Percentiles rank a stretch among this genome's conserved stretches.
phyloP scores from a whole-genome alignment of 1,140 invertebrate species.

The honey bee (Apis mellifera) region Amel_HAv3.1 CM009942.2:10820501-10821000 shows the following conservation, averaged over 20 bases:
- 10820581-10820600: not conserved
- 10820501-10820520: not conserved
- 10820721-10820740: not conserved
- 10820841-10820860: constrained; percentile 28
- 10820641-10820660: not conserved
- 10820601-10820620: not conserved
- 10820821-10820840: constrained; percentile 24
- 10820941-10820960: not conserved
- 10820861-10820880: constrained; percentile 26
- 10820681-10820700: not conserved
- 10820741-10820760: not conserved
- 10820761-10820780: not conserved
- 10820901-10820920: not conserved
- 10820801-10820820: constrained; percentile 48
- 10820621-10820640: not conserved
- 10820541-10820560: too few species aligned
- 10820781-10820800: not conserved
- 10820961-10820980: not conserved
- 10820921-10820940: not conserved
- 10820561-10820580: not conserved
- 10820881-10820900: constrained; percentile 11
- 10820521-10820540: too few species aligned
- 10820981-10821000: constrained; percentile 14
- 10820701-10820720: not conserved
- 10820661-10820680: not conserved